phyloP scores from a whole-genome alignment of 2,113 vertebrate genomes.

The Campylomormyrus tamandua region DNA sequence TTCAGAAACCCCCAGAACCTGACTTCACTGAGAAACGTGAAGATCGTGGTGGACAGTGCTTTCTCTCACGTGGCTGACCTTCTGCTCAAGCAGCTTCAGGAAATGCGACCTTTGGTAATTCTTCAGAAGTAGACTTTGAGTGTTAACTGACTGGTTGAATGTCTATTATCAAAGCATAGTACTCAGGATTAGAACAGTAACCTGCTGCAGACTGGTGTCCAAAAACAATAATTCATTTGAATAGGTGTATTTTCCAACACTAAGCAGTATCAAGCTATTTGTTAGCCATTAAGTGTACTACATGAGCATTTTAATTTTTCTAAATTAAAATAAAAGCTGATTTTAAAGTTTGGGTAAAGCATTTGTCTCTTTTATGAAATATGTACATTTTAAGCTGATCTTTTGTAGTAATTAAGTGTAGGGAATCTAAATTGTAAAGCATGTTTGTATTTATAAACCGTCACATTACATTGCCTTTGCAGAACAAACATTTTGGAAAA shows the following conservation, averaged over 20 bases:
- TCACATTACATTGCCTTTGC: conserved; percentile 78
- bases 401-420: conserved; percentile 45
- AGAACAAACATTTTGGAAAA: conserved; percentile 70
- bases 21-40: conserved; percentile 69
- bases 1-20: conserved; percentile 79
- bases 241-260: conserved; percentile 21
- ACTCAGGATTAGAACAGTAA: conserved; percentile 66
- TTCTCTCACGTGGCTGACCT: conserved; percentile 65
- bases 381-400: conserved; percentile 34
- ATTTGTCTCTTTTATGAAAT: conserved; percentile 35
- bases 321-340: conserved; percentile 14
- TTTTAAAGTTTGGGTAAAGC: conserved; percentile 30
- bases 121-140: conserved; percentile 65
- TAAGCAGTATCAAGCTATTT: conserved; percentile 15
- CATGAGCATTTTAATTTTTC: conserved; percentile 23
- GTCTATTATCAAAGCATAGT: conserved; percentile 58
- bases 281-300: conserved; percentile 20
- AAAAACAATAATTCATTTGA: conserved; percentile 16
- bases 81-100: conserved; percentile 85
- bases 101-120: conserved; percentile 79
- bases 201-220: conserved; percentile 49
- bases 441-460: conserved; percentile 83
- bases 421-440: conserved; percentile 65
- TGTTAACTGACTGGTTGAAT: conserved; percentile 45
- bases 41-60: conserved; percentile 74